Conservation (phyloP, 2,888 invertebrate genomes). For the Drosophila quasianomalipes region DNA sequence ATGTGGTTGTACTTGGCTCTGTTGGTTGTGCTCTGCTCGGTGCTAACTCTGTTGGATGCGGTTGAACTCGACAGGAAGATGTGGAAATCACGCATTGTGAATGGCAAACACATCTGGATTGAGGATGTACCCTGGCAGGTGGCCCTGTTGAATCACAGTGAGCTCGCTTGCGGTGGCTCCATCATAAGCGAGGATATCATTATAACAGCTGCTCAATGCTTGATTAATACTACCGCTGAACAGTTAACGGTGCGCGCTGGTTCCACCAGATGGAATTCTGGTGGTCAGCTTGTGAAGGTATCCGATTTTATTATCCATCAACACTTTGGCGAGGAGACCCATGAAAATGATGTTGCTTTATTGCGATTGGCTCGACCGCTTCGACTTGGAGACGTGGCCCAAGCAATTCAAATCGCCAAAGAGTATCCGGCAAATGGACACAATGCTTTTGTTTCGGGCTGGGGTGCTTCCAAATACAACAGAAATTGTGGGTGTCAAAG, state of each 20-base stretch:
- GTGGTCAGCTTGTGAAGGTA: slow-evolving; percentile 17
- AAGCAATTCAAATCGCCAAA: slow-evolving; percentile 1
- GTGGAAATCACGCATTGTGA: slow-evolving; percentile 9
- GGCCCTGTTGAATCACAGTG: background rate
- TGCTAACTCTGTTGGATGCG: background rate
- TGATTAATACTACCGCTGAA: background rate
- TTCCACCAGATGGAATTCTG: slow-evolving; percentile 10
- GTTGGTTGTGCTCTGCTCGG: background rate
- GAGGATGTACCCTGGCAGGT: slow-evolving; percentile 18
- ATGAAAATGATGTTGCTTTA: slow-evolving; percentile 22
- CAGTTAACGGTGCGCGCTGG: slow-evolving; percentile 25
- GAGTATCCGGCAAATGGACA: background rate
- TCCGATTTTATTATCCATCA: slow-evolving; percentile 4
- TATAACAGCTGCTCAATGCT: slow-evolving; percentile 25
- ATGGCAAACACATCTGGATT: slow-evolving; percentile 12
- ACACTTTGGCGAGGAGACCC: background rate
- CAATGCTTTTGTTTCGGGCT: slow-evolving; percentile 16
- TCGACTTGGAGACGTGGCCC: background rate
- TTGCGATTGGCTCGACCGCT: background rate
- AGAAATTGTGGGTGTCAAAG: background rate
- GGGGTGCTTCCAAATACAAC: slow-evolving; percentile 5
- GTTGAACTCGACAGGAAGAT: background rate
- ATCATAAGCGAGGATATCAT: slow-evolving; percentile 12
- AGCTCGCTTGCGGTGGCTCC: slow-evolving; percentile 19
- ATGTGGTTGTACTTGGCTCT: slow-evolving; percentile 5